Evolutionary conservation across 2,113 vertebrate species (phyloP).

Genomic region (Nematolebias whitei): DNA sequence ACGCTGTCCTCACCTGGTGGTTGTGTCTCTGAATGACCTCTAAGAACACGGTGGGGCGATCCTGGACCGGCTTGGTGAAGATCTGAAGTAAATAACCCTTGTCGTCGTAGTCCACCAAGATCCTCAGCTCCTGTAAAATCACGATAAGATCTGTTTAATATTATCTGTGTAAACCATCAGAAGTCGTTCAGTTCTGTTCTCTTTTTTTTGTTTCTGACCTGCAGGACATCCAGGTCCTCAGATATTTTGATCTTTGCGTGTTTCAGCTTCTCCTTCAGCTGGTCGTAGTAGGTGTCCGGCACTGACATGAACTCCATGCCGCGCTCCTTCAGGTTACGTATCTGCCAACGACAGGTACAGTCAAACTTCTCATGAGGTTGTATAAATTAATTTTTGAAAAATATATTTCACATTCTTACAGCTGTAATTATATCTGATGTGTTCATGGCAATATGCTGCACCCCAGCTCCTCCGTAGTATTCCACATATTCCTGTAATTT

Average conservation of each 20-base stretch:
- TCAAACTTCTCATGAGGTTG: neutral
- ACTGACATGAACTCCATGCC: conserved; percentile 91
- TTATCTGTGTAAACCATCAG: neutral
- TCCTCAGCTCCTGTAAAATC: conserved; percentile 86
- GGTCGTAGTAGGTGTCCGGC: conserved; percentile 87
- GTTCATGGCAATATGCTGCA: conserved; percentile 96
- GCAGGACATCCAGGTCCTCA: conserved; percentile 86
- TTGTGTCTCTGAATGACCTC: conserved; percentile 96
- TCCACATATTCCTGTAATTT: conserved; percentile 89
- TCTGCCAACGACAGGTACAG: conserved; percentile 70
- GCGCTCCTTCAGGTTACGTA: conserved; percentile 87
- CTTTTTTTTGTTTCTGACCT: conserved; percentile 75
- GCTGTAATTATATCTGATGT: conserved; percentile 89
- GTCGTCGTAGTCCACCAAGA: conserved; percentile 94
- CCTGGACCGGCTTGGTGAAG: conserved; percentile 96
- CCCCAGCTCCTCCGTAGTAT: conserved; percentile 91
- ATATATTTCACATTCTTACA: conserved; percentile 71
- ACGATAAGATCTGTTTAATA: neutral
- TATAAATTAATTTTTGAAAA: neutral
- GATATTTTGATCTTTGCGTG: conserved; percentile 86
- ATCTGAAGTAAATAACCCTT: conserved; percentile 96
- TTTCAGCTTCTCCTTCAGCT: conserved; percentile 87
- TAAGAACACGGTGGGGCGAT: conserved; percentile 95
- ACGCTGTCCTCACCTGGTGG: conserved; percentile 85
- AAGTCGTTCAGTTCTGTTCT: neutral